These are phyloP conservation scores for Cataglyphis livida DNA, from an alignment of 2,888 invertebrate genomes.

Conservation along the genomic window DNA sequence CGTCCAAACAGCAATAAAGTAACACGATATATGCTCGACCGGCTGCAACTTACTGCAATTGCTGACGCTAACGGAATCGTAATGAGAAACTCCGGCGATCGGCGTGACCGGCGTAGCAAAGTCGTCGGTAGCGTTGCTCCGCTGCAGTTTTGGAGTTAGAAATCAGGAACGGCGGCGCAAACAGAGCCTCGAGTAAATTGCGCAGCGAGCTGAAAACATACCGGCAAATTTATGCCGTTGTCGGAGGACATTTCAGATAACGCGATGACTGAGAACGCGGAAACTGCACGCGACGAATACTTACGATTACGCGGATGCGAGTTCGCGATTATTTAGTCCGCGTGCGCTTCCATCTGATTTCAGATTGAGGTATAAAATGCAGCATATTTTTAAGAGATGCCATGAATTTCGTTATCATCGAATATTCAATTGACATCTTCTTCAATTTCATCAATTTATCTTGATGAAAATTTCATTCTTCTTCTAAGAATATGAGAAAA, in stretches of 20 bases:
- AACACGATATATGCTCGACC: constrained; percentile 67
- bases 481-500: neutral
- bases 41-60: constrained; percentile 69
- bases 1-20: constrained; percentile 68
- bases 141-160: constrained; percentile 55
- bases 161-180: constrained; percentile 41
- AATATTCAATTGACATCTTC: neutral
- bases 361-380: neutral
- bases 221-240: constrained; percentile 61
- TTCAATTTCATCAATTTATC: neutral
- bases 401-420: neutral
- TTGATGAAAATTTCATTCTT: neutral
- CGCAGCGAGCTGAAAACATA: constrained; percentile 57
- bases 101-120: constrained; percentile 73
- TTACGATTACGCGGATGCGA: constrained; percentile 42
- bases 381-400: neutral
- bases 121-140: constrained; percentile 42
- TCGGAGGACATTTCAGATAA: constrained; percentile 43
- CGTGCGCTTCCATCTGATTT: neutral
- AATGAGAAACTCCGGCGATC: constrained; percentile 68
- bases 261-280: constrained; percentile 50
- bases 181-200: constrained; percentile 62
- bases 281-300: constrained; percentile 46
- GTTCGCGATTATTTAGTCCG: constrained; percentile 6
- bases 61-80: constrained; percentile 70